phyloP scores from a whole-genome alignment of 2,113 vertebrate genomes.

The Eolophus roseicapilla region DNA sequence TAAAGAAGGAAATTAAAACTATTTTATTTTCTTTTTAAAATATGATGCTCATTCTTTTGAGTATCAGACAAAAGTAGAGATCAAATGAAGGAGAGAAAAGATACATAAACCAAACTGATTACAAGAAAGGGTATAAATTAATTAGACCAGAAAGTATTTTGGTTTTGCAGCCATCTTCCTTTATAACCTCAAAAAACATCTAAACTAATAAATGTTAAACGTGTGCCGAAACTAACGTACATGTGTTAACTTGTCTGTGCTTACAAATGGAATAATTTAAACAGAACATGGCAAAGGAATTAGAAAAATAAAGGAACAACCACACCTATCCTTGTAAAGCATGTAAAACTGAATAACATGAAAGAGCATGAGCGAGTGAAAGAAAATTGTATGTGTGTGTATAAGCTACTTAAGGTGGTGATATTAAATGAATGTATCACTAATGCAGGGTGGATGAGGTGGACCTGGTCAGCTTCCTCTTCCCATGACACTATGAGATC shows the following conservation, averaged over 20 bases:
- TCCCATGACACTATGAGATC: conserved; percentile 8
- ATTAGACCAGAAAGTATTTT: background rate
- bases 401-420: conserved; percentile 36
- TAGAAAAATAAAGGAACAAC: conserved; percentile 44
- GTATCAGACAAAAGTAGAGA: background rate
- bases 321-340: conserved; percentile 36
- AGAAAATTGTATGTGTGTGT: conserved; percentile 34
- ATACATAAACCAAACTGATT: conserved; percentile 11
- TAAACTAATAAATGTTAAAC: conserved; percentile 22
- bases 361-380: conserved; percentile 36
- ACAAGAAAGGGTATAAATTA: conserved; percentile 8
- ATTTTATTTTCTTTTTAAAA: background rate
- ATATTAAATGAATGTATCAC: conserved; percentile 37
- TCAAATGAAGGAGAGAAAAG: background rate
- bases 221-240: background rate
- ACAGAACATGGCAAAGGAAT: conserved; percentile 27
- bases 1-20: background rate
- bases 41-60: background rate
- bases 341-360: conserved; percentile 31
- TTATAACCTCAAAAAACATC: conserved; percentile 28
- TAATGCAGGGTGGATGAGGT: background rate
- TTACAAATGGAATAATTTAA: conserved; percentile 35
- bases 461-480: conserved; percentile 48
- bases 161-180: background rate
- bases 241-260: background rate